Conservation (phyloP, 2,113 vertebrate species). For the Hypocryptadius cinnamomeus region DNA sequence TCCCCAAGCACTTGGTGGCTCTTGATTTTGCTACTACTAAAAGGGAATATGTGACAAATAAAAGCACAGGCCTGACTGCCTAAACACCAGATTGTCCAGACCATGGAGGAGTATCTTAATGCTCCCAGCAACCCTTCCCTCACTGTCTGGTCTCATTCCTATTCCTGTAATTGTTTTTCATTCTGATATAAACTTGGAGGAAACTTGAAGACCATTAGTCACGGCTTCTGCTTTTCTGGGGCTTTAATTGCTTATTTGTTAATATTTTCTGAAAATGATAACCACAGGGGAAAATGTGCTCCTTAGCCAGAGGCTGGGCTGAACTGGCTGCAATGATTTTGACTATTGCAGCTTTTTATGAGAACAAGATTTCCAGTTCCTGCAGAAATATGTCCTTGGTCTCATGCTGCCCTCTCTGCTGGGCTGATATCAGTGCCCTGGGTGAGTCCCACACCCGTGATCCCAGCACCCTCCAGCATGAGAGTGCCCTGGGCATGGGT, state of each 20-base stretch:
- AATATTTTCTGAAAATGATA: neutral
- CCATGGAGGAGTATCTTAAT: neutral
- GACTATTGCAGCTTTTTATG: neutral
- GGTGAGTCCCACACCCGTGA: neutral
- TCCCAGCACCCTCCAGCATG: rapidly evolving
- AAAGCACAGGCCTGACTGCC: neutral
- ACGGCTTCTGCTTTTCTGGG: neutral
- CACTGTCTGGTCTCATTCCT: neutral
- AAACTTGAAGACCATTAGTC: neutral
- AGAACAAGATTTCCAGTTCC: neutral
- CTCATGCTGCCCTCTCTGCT: neutral
- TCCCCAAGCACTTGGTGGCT: rapidly evolving
- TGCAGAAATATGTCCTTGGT: neutral
- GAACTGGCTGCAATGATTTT: neutral
- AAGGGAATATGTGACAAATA: neutral
- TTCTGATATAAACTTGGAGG: neutral
- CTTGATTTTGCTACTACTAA: neutral
- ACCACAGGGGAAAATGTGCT: neutral
- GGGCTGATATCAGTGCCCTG: rapidly evolving
- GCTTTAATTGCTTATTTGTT: neutral
- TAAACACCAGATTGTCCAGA: neutral
- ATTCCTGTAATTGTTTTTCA: neutral
- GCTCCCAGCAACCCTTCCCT: neutral
- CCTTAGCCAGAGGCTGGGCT: neutral
- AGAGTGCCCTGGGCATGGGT: neutral